These are phyloP conservation scores for Balaenoptera acutorostrata DNA, from an alignment of 2,113 vertebrate species.

Conservation along the genomic window DNA sequence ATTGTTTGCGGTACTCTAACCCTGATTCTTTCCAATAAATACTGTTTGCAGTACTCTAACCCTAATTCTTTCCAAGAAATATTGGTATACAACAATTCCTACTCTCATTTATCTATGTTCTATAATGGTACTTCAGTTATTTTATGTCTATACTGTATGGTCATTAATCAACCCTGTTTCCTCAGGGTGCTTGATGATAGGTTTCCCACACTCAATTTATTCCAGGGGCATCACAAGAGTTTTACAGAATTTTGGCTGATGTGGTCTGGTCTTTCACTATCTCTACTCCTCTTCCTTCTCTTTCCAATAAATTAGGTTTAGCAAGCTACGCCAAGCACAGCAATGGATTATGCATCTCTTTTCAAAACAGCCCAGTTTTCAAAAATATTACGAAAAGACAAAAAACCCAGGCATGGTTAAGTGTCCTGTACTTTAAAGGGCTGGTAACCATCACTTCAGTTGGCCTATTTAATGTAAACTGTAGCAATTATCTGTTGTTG, in stretches of 20 bases:
- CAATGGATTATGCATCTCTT: background rate
- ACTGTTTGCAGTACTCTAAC: slow-evolving; percentile 34
- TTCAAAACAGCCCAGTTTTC: background rate
- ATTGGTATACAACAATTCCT: background rate
- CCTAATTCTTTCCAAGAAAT: slow-evolving; percentile 24
- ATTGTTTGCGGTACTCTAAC: slow-evolving; percentile 28
- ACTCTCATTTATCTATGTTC: slow-evolving; percentile 47
- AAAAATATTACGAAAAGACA: slow-evolving; percentile 22
- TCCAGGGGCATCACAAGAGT: slow-evolving; percentile 2
- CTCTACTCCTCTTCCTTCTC: background rate
- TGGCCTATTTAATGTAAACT: background rate
- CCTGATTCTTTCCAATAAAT: slow-evolving; percentile 20
- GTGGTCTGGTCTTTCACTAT: background rate
- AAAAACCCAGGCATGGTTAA: background rate
- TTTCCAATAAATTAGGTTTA: slow-evolving; percentile 11
- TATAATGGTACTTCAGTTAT: background rate
- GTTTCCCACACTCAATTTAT: slow-evolving; percentile 22
- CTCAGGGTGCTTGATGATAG: background rate
- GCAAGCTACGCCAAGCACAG: background rate
- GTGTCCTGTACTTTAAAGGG: background rate
- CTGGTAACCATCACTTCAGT: background rate
- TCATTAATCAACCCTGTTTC: slow-evolving; percentile 34
- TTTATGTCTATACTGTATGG: background rate
- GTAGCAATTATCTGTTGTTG: background rate
- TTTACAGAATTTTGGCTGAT: background rate